A percentile compares a stretch with the other conserved stretches of the same genome.
These are phyloP conservation scores for Eupithecia pulchellata DNA, from an alignment of 2,888 invertebrate genomes.

Conservation along the genomic window DNA sequence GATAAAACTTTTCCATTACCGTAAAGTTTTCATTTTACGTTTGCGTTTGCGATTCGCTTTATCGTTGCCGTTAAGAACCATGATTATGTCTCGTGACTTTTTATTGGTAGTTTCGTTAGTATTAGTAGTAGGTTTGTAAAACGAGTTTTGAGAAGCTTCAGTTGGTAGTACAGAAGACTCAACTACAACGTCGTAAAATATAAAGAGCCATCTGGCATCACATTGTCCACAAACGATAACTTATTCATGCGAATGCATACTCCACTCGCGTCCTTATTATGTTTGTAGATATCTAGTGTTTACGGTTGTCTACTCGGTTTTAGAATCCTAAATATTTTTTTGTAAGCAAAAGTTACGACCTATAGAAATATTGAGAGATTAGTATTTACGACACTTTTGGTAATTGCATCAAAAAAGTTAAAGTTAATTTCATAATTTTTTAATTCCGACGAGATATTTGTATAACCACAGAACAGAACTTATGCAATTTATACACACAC, in stretches of 20 bases:
- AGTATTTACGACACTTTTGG: too few relatives aligned
- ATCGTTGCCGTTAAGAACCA: neutral
- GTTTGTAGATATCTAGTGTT: neutral
- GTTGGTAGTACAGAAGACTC: neutral
- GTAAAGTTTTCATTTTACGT: slow-evolving; percentile 8
- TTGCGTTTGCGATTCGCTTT: slow-evolving; percentile 10
- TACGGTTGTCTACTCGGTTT: neutral
- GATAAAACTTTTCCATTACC: slow-evolving; percentile 1
- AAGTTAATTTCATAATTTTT: too few relatives aligned
- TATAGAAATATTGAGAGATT: too few relatives aligned
- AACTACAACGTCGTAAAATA: slow-evolving; percentile 13
- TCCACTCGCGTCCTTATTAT: slow-evolving; percentile 1
- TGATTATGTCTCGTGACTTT: neutral
- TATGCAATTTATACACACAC: too few relatives aligned
- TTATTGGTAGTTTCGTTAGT: neutral
- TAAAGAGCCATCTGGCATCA: slow-evolving; percentile 23
- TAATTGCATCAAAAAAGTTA: too few relatives aligned
- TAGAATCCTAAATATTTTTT: neutral
- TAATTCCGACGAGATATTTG: too few relatives aligned
- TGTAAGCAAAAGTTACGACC: neutral
- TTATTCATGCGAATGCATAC: slow-evolving; percentile 22
- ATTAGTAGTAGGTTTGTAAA: neutral
- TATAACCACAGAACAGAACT: too few relatives aligned
- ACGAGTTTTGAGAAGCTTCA: neutral
- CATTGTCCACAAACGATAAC: slow-evolving; percentile 27